Conservation (phyloP, 1,140 invertebrate genomes). For the Nilaparvata lugens region DNA sequence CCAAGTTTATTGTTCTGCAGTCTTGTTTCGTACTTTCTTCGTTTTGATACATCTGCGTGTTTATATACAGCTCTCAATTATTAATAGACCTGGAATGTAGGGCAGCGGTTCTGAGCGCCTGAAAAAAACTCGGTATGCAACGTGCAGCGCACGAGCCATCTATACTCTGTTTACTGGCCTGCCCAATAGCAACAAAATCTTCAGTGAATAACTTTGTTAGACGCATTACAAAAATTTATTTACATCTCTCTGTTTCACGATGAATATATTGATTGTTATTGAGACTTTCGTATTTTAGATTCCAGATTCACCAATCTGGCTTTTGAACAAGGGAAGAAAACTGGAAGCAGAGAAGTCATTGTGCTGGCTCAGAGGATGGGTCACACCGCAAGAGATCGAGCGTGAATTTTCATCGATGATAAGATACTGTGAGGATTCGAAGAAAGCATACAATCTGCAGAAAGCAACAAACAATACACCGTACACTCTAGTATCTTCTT, state of each 20-base stretch:
- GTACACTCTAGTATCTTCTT: not conserved
- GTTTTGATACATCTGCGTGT: too few relatives aligned
- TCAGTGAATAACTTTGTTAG: too few relatives aligned
- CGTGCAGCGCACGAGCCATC: too few relatives aligned
- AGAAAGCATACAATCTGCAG: not conserved
- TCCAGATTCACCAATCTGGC: constrained; percentile 58
- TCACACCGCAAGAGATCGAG: constrained; percentile 35
- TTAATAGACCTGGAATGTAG: too few relatives aligned
- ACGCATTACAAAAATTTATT: too few relatives aligned
- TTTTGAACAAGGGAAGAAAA: constrained; percentile 40
- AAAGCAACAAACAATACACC: not conserved
- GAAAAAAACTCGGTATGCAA: too few relatives aligned
- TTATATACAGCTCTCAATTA: too few relatives aligned
- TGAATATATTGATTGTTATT: not conserved
- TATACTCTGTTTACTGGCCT: too few relatives aligned
- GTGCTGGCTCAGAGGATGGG: constrained; percentile 43
- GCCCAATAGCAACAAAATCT: too few relatives aligned
- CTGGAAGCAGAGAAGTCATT: constrained; percentile 40
- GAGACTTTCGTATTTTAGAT: constrained; percentile 32
- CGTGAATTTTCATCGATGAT: constrained; percentile 34
- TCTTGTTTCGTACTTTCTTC: too few relatives aligned
- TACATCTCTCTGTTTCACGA: not conserved
- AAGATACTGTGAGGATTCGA: constrained; percentile 9
- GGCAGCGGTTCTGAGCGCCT: too few relatives aligned
- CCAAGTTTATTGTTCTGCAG: too few relatives aligned